Percentiles rank a stretch among this genome's conserved stretches.
Conservation (phyloP, 2,113 vertebrate species). For the Carlito syrichta region DNA sequence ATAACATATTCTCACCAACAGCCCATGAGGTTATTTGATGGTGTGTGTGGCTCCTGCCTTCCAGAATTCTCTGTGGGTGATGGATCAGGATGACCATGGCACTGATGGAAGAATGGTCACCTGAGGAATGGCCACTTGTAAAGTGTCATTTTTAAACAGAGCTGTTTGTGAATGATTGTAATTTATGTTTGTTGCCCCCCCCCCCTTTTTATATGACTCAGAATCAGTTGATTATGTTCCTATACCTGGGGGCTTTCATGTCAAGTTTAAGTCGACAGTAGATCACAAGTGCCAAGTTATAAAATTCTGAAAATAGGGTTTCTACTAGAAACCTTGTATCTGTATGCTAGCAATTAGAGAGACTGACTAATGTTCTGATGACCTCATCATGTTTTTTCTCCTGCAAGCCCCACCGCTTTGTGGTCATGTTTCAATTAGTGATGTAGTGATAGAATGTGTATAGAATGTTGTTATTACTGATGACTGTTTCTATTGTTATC, state of each 20-base stretch:
- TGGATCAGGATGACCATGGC: not conserved
- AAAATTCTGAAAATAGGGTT: conserved; percentile 47
- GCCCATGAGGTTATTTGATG: not conserved
- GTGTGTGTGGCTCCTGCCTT: not conserved
- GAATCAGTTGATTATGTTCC: conserved; percentile 16
- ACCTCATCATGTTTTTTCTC: not conserved
- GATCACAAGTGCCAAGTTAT: not conserved
- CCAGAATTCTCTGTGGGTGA: not conserved
- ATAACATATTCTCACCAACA: not conserved
- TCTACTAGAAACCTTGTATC: not conserved
- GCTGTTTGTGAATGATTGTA: not conserved
- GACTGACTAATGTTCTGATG: not conserved
- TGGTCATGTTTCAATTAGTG: not conserved
- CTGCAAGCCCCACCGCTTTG: not conserved
- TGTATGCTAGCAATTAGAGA: not conserved
- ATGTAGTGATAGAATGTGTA: not conserved
- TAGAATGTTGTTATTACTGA: not conserved
- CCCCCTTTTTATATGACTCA: not conserved
- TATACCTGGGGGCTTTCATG: conserved; percentile 17
- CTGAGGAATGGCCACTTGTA: conserved; percentile 20
- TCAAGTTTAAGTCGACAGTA: not conserved
- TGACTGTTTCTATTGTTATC: not conserved
- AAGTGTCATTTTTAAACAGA: conserved; percentile 41
- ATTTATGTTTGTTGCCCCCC: not conserved
- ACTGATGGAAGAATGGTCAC: not conserved